Conservation (phyloP, 35 echinoderm and acorn worm genomes). For the Patiria miniata region DNA sequence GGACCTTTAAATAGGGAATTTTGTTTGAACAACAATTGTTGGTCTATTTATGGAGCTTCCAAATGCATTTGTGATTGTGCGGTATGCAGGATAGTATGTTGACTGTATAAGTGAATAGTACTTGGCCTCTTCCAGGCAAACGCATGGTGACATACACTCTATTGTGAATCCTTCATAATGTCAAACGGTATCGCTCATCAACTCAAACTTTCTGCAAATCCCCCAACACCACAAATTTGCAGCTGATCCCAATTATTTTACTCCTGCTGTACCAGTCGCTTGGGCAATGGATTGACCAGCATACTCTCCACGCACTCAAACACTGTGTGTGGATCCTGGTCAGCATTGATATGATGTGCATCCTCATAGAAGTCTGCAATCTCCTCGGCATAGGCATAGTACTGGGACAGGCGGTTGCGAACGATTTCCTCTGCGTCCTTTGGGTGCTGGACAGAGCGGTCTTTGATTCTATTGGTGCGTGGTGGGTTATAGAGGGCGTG, state of each 20-base stretch:
- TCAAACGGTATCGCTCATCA: too few relatives aligned
- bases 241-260: neutral
- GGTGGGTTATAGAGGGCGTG: constrained; percentile 96
- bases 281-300: constrained; percentile 89
- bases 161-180: too few relatives aligned
- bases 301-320: constrained; percentile 98
- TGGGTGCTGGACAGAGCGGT: constrained; percentile 67
- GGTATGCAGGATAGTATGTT: too few relatives aligned
- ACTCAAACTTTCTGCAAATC: too few relatives aligned
- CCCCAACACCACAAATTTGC: too few relatives aligned
- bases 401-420: constrained; percentile 71
- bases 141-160: too few relatives aligned
- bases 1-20: too few relatives aligned
- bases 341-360: constrained; percentile 93
- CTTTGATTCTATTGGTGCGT: constrained; percentile 80
- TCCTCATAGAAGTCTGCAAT: constrained; percentile 88
- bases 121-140: too few relatives aligned
- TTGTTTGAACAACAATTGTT: too few relatives aligned
- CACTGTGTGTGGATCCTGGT: constrained; percentile 98
- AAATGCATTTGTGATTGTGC: too few relatives aligned
- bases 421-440: constrained; percentile 75
- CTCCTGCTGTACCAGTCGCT: constrained; percentile 27
- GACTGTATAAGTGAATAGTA: too few relatives aligned
- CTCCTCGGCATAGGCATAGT: constrained; percentile 92
- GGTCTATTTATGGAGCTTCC: too few relatives aligned